phyloP scores from a whole-genome alignment of 2,888 invertebrate genomes.

The Serrognathus titanus region DNA sequence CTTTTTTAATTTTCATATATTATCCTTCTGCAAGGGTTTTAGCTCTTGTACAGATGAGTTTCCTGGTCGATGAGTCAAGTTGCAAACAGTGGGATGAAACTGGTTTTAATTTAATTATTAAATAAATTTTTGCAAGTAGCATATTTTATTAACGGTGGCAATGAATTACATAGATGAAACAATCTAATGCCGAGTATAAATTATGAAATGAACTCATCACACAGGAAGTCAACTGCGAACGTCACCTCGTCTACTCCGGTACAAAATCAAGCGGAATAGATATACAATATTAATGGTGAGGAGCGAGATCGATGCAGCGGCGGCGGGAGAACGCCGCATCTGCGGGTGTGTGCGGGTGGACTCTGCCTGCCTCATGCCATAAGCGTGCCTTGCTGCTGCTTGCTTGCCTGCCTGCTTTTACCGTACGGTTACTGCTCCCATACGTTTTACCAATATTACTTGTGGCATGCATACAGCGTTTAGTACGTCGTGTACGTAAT shows the following conservation, averaged over 20 bases:
- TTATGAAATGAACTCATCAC: conserved; percentile 34
- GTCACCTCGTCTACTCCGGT: conserved; percentile 23
- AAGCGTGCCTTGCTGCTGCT: conserved; percentile 21
- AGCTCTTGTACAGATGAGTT: too few species aligned
- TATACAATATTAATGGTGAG: not conserved
- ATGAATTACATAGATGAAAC: conserved; percentile 12
- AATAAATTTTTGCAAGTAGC: too few species aligned
- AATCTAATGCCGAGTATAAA: conserved; percentile 21
- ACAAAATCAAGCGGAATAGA: not conserved
- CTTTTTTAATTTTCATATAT: too few species aligned
- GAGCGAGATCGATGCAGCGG: not conserved
- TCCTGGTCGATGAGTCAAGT: too few species aligned
- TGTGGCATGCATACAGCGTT: too few species aligned
- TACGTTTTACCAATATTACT: not conserved
- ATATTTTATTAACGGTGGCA: too few species aligned
- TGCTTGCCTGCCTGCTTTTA: not conserved
- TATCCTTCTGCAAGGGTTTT: too few species aligned
- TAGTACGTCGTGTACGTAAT: too few species aligned
- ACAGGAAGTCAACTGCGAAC: conserved; percentile 34
- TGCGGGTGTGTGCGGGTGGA: conserved; percentile 24
- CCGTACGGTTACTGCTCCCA: not conserved
- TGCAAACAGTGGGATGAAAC: too few species aligned
- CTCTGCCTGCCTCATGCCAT: conserved; percentile 22
- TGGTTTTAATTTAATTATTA: too few species aligned
- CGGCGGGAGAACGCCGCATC: not conserved